Conservation (phyloP, 2,113 vertebrate genomes). For the Passer domesticus region DNA sequence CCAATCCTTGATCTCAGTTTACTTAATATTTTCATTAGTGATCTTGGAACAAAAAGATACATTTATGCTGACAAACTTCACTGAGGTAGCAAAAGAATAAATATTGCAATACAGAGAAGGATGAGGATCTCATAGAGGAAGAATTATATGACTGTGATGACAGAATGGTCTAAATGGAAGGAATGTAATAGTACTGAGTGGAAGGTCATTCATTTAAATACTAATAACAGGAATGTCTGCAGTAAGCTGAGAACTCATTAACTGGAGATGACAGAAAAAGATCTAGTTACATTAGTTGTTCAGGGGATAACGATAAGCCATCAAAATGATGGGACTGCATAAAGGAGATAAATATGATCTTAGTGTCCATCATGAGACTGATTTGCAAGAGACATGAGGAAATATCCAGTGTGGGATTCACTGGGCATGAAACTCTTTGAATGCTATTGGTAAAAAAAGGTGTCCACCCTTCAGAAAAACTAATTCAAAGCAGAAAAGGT, state of each 20-base stretch:
- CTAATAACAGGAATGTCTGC: constrained; percentile 59
- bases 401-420: background rate
- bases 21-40: background rate
- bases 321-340: constrained; percentile 37
- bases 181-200: constrained; percentile 37
- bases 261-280: constrained; percentile 56
- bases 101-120: background rate
- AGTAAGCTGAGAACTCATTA: constrained; percentile 57
- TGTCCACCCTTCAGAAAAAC: background rate
- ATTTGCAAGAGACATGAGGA: background rate
- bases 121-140: background rate
- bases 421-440: background rate
- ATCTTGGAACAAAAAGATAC: background rate
- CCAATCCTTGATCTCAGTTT: background rate
- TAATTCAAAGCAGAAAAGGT: background rate
- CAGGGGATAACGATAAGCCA: constrained; percentile 3
- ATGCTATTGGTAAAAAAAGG: background rate
- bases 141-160: constrained; percentile 21
- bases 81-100: background rate
- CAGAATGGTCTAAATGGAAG: constrained; percentile 52
- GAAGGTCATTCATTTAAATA: constrained; percentile 63
- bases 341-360: constrained; percentile 20
- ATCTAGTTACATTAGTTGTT: constrained; percentile 54
- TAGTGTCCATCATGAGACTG: background rate
- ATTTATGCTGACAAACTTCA: background rate